Evolutionary conservation across 2,113 vertebrate genomes (phyloP).

Genomic region (Tragelaphus scriptus): DNA sequence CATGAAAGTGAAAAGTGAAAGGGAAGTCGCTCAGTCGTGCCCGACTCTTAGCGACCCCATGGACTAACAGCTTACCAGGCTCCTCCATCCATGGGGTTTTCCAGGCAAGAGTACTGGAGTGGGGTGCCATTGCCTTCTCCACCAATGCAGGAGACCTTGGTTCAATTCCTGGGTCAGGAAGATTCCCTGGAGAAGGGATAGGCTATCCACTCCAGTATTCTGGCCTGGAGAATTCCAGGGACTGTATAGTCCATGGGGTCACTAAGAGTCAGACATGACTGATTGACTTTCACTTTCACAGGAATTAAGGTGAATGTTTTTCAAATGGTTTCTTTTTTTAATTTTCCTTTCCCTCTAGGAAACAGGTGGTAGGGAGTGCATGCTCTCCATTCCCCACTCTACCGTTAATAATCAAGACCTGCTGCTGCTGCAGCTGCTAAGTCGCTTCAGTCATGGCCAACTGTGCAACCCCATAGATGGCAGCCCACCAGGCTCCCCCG

Average conservation of each 20-base stretch:
- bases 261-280: not conserved
- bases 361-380: not conserved
- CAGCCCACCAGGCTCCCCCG: no score
- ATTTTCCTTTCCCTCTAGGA: not conserved
- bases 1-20: no score
- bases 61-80: no score
- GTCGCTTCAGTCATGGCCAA: no score
- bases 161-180: not conserved
- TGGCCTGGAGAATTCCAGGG: not conserved
- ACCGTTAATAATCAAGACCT: not conserved
- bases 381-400: not conserved
- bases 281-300: not conserved
- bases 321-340: conserved; percentile 4
- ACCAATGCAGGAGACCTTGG: not conserved
- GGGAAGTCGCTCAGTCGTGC: no score
- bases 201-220: not conserved
- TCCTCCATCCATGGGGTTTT: no score
- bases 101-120: no score
- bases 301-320: not conserved
- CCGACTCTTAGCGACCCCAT: no score
- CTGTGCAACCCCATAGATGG: no score
- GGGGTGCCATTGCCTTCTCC: no score
- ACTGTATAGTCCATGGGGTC: not conserved
- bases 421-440: no score
- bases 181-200: not conserved